Evolutionary conservation across 1,140 invertebrate species (phyloP).

Genomic region (Euschistus heros): DNA sequence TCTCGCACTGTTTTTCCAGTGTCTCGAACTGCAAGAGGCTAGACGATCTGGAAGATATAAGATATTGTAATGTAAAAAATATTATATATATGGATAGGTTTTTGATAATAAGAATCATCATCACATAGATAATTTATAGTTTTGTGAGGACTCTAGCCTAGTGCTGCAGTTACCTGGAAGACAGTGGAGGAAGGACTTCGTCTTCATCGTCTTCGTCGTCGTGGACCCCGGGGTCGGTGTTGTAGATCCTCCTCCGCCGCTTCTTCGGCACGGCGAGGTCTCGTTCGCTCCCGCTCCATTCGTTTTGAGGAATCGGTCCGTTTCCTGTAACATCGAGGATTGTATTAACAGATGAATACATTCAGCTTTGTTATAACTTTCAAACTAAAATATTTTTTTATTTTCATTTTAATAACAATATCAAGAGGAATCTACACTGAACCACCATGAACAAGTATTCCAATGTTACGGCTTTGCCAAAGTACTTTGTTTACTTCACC

Average conservation of each 20-base stretch:
- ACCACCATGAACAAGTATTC: too few species aligned
- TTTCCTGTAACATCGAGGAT: background rate
- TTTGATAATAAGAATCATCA: too few species aligned
- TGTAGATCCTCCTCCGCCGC: slow-evolving; percentile 43
- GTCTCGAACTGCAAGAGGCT: slow-evolving; percentile 71
- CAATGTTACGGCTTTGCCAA: too few species aligned
- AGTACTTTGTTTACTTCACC: too few species aligned
- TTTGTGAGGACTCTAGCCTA: too few species aligned
- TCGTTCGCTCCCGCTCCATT: slow-evolving; percentile 55
- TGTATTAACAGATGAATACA: background rate
- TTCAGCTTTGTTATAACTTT: background rate
- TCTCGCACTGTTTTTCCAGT: slow-evolving; percentile 50
- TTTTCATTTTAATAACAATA: background rate
- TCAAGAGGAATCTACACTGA: too few species aligned
- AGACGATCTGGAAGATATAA: slow-evolving; percentile 48
- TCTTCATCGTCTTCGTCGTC: slow-evolving; percentile 37
- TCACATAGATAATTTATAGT: too few species aligned
- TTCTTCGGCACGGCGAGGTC: slow-evolving; percentile 69
- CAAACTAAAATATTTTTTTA: background rate
- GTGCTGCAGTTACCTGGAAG: slow-evolving; percentile 23
- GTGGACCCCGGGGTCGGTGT: slow-evolving; percentile 37
- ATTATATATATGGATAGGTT: too few species aligned
- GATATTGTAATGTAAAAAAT: too few species aligned
- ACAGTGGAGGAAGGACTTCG: slow-evolving; percentile 31
- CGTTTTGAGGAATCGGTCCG: background rate